phyloP scores from a whole-genome alignment of 2,888 invertebrate species.

The Tenthredo mesomela region DNA sequence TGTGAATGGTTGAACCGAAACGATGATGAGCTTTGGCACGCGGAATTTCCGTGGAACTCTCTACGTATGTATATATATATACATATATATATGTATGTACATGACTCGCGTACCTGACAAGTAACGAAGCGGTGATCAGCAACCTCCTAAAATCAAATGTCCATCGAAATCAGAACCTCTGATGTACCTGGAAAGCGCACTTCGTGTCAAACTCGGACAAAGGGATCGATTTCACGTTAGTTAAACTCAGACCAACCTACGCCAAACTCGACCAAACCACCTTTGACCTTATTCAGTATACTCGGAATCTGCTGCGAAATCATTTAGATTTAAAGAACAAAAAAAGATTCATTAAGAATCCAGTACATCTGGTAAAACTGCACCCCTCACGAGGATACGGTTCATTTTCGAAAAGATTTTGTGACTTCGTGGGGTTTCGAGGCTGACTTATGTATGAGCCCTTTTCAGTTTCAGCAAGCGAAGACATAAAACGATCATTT shows the following conservation, averaged over 20 bases:
- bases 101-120: slow-evolving; percentile 12
- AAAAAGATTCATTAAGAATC: too few relatives aligned
- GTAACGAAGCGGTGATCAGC: slow-evolving; percentile 39
- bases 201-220: slow-evolving; percentile 4
- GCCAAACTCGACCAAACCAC: neutral
- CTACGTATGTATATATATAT: neutral
- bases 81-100: too few relatives aligned
- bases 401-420: neutral
- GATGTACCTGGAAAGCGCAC: slow-evolving; percentile 7
- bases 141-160: slow-evolving; percentile 29
- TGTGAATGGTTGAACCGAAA: neutral
- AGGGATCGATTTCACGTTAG: slow-evolving; percentile 47
- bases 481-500: neutral
- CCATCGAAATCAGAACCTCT: slow-evolving; percentile 38
- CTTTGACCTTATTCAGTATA: neutral
- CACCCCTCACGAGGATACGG: neutral
- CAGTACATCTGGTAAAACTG: neutral
- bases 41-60: neutral
- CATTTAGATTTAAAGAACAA: too few relatives aligned
- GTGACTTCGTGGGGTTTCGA: neutral
- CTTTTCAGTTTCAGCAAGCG: neutral
- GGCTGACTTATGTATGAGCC: neutral
- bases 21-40: slow-evolving; percentile 27
- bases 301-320: neutral
- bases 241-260: neutral